Evolutionary conservation across 2,888 invertebrate genomes (phyloP), one percentile per base, ranked within the genome.

Genomic region (Ornithoptera priamus): DNA sequence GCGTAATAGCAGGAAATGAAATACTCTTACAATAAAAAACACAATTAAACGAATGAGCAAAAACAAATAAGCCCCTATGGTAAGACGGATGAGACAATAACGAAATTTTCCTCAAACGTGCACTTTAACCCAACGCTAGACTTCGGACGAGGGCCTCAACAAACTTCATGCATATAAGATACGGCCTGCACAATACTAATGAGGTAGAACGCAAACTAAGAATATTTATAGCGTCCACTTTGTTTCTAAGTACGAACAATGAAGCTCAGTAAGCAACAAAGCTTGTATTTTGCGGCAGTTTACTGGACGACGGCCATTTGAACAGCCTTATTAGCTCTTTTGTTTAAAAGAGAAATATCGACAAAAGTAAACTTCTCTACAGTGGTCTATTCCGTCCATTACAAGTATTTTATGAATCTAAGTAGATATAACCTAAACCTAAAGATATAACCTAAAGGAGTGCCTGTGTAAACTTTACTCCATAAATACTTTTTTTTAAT

Each of bases 111-210:
- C 62, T 65, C 42, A 69, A 30, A 42, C 60, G 10, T 68, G 59
- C 59, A 50, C 36, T 53, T 59, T 53, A 64, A 68, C 30, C 50
- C 39, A 1, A 30, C 53, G 36, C 36, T 2, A 4, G 50, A 18
- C 50, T 50, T 20, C 39, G 36, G 50, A 60, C 60, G 39, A 18
- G 22, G 39, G 24, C 18, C 64, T 64, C 57, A 50, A 68, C 63
- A 62, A 42, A 46, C 57, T 58, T 22, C 68, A 68, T 58, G 68
- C 66, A 50, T 50, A 24, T 58, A 68, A 68, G 59, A 64, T 46
- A 53, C 53, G 53, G 53, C 20, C 68, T 36, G 24, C 68, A 68
- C 68, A 68, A 64, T 68, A 59, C 60, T 60, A 68, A 68, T 68
- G 64, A 64, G 60, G 50, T 60, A 24, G 60, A 68, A 68, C 53